Evolutionary conservation across 2,797 vertebrate species (phyloP).

Genomic region (Crocidura indochinensis): DNA sequence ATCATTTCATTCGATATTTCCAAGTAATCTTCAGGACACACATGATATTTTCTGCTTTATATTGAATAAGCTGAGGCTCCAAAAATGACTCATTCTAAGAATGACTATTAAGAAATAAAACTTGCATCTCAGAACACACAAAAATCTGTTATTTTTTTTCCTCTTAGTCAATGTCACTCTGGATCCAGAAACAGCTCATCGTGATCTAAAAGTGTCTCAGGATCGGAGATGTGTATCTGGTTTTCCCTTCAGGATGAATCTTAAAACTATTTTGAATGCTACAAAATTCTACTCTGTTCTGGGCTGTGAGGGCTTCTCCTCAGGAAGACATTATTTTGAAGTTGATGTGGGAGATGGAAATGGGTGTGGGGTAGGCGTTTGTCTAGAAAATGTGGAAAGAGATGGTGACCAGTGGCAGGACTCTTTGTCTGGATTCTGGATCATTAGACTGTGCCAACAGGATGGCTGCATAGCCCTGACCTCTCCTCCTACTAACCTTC

Average conservation of each 20-base stretch:
- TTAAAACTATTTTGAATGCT: not conserved
- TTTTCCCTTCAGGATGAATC: not conserved
- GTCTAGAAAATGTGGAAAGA: slow-evolving; percentile 54
- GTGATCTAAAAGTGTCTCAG: slow-evolving; percentile 56
- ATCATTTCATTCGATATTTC: not conserved
- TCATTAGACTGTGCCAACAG: slow-evolving; percentile 39
- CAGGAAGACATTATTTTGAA: slow-evolving; percentile 76
- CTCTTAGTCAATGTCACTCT: slow-evolving; percentile 70
- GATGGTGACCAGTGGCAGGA: not conserved
- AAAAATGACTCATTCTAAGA: not conserved
- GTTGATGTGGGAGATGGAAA: slow-evolving; percentile 75
- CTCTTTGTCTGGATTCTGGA: slow-evolving; percentile 73
- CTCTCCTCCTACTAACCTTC: not conserved
- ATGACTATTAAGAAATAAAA: not conserved
- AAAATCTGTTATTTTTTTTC: too few species aligned
- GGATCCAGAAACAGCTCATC: slow-evolving; percentile 74
- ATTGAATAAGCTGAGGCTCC: not conserved
- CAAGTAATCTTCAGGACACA: not conserved
- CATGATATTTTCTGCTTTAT: not conserved
- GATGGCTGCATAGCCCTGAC: slow-evolving; percentile 27
- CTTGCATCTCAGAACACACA: not conserved
- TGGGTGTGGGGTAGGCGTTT: slow-evolving; percentile 71
- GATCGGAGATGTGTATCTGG: slow-evolving; percentile 69
- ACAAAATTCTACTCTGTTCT: slow-evolving; percentile 48
- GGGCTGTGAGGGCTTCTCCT: slow-evolving; percentile 65